Evolutionary conservation across 2,797 vertebrate genomes (phyloP).

Genomic region (Sebastes melanostomus): DNA sequence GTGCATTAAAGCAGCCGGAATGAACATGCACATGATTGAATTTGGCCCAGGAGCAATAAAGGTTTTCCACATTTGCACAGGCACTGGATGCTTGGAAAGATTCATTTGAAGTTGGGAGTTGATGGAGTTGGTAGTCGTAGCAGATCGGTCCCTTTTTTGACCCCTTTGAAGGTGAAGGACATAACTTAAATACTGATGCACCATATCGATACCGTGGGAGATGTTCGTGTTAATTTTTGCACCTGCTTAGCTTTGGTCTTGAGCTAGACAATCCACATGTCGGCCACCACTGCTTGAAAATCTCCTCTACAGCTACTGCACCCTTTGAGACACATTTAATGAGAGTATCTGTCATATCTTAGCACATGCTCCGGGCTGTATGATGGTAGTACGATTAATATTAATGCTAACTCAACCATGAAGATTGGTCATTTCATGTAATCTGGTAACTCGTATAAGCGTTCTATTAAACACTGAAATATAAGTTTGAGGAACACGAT

Average conservation of each 20-base stretch:
- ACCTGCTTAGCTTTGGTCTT: not conserved
- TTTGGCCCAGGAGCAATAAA: constrained; percentile 51
- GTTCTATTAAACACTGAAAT: not conserved
- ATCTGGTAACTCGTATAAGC: not conserved
- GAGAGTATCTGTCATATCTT: not conserved
- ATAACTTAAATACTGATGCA: not conserved
- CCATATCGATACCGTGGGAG: not conserved
- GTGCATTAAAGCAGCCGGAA: constrained; percentile 43
- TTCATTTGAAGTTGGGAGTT: constrained; percentile 53
- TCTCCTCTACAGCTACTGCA: not conserved
- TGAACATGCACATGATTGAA: constrained; percentile 59
- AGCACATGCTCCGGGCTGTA: not conserved
- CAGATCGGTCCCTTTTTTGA: constrained; percentile 1
- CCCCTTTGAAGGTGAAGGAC: constrained; percentile 26
- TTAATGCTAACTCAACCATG: not conserved
- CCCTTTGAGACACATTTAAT: not conserved
- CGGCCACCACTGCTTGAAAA: too few species aligned
- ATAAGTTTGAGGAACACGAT: not conserved
- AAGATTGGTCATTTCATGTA: not conserved
- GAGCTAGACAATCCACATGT: too few species aligned
- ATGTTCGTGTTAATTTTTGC: not conserved
- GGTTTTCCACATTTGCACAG: constrained; percentile 48
- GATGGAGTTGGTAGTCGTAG: constrained; percentile 8
- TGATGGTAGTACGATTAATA: not conserved
- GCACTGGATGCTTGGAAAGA: constrained; percentile 14